phyloP scores from a whole-genome alignment of 2,888 invertebrate species.

The Thecophora atra region DNA sequence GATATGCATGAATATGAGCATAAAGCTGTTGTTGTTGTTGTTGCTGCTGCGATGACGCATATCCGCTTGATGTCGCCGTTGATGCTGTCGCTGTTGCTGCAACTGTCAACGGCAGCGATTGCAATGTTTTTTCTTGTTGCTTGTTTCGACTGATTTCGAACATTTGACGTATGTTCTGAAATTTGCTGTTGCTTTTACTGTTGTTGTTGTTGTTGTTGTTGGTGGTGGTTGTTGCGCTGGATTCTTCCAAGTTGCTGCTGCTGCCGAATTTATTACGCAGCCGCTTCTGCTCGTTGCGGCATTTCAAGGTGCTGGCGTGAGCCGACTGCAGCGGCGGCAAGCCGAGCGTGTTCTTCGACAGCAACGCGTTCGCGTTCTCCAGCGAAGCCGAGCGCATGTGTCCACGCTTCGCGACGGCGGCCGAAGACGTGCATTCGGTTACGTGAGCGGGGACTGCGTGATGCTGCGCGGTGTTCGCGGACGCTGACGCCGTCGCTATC shows the following conservation, averaged over 20 bases:
- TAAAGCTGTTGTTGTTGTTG: constrained; percentile 16
- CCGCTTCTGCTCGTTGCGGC: constrained; percentile 64
- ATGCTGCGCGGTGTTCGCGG: constrained; percentile 45
- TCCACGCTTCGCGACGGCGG: constrained; percentile 55
- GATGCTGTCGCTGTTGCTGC: constrained; percentile 18
- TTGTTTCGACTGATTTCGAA: constrained; percentile 57
- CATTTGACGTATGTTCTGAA: constrained; percentile 65
- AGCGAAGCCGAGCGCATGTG: constrained; percentile 64
- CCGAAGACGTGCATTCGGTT: constrained; percentile 20
- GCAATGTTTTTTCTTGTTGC: constrained; percentile 35
- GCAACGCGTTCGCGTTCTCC: constrained; percentile 57
- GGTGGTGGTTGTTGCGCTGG: constrained; percentile 30
- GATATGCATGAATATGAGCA: constrained; percentile 9
- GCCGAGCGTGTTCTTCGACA: constrained; percentile 58
- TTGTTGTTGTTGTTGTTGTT: constrained; percentile 36
- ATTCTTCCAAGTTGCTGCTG: constrained; percentile 63
- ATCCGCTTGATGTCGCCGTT: neutral
- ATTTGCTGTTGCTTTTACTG: constrained; percentile 49
- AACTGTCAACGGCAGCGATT: constrained; percentile 46
- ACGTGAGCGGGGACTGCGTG: constrained; percentile 54
- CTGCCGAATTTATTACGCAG: constrained; percentile 63
- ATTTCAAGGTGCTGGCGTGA: constrained; percentile 60
- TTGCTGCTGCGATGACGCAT: constrained; percentile 22
- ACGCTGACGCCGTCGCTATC: constrained; percentile 11
- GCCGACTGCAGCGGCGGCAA: constrained; percentile 45